Base-by-base conservation (phyloP, 1,140 invertebrate genomes). In the Belonocnema kinseyi region DNA sequence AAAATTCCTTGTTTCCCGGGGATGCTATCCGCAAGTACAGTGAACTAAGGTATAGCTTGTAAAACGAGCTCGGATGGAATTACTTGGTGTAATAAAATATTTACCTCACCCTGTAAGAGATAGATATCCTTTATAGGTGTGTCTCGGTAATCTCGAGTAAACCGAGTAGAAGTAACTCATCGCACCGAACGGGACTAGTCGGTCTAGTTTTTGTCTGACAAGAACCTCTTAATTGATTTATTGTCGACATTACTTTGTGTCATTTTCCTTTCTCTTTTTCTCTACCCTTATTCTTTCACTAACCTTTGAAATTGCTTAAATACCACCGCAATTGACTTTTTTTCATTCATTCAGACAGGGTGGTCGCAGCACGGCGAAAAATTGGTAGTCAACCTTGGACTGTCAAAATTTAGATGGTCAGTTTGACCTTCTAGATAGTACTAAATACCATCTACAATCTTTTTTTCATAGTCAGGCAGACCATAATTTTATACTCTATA, bases 1-100 rank as follows among this genome's bases (percentile, higher is more conserved):
- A 10, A 50, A 77, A 77, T 72, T 72, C 75, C 75, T 53, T 33
- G 58, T 71, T 71, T 53, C n/a, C 46, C 17, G 14, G 50, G 52
- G 70, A 77, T 73, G 73, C 50, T 72, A 72, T 72, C 66, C 53
- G 14, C 52, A 33, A 54, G 53, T 53, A 19, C 72, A 74, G 73
- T 56, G 73, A 66, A 75, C 74, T 10, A 53, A 66, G 61, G 61
- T 46, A 8, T 11, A 46, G 40, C 40, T 70, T 66, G 40, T 74
- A 74, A 74, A 74, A 50, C 26, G 40, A 74, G 40, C 56, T 53
- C 13, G 10, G 51, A 73, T 50, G 73, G 33, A 19, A 54, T 61
- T 50, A 50, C 52, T 61, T 66, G 17, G n/a, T 8, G 73, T 74
- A 58, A 61, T 17, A 74, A 74, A 74, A 58, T 74, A 46, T 46